A percentile compares a stretch with the other conserved stretches of the same genome.
Conservation (phyloP, 2,113 vertebrate genomes). For the Tyrannus savana region DNA sequence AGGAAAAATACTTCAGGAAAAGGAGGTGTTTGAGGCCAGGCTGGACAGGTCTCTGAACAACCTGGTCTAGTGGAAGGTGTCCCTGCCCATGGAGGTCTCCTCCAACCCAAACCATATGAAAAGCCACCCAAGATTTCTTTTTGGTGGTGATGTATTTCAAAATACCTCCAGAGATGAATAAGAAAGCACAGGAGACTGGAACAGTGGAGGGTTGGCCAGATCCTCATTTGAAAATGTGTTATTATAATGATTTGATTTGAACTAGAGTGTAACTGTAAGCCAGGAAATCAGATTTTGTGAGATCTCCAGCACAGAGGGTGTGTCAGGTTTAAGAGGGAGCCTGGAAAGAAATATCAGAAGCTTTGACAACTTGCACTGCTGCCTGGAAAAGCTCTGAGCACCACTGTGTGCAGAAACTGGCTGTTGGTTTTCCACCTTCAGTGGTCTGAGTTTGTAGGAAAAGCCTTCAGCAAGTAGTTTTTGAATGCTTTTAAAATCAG, state of each 20-base stretch:
- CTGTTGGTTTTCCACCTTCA: background rate
- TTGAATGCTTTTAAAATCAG: background rate
- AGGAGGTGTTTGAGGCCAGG: background rate
- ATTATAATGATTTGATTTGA: background rate
- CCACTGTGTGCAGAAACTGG: rapidly evolving
- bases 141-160: background rate
- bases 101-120: background rate
- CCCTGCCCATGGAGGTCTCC: background rate
- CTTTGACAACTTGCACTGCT: background rate
- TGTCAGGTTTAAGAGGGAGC: background rate
- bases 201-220: background rate
- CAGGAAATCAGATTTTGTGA: background rate
- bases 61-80: background rate
- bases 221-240: rapidly evolving
- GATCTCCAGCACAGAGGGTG: rapidly evolving
- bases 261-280: background rate
- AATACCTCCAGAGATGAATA: background rate
- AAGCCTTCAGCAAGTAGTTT: background rate
- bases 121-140: background rate
- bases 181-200: background rate
- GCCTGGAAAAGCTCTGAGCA: background rate
- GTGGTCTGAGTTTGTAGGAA: background rate
- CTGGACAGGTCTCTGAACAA: rapidly evolving
- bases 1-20: background rate
- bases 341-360: background rate